A percentile compares a stretch with the other conserved stretches of the same genome.
These are phyloP conservation scores for Limnephilus auricula DNA, from an alignment of 2,888 invertebrate genomes.

Conservation along the genomic window DNA sequence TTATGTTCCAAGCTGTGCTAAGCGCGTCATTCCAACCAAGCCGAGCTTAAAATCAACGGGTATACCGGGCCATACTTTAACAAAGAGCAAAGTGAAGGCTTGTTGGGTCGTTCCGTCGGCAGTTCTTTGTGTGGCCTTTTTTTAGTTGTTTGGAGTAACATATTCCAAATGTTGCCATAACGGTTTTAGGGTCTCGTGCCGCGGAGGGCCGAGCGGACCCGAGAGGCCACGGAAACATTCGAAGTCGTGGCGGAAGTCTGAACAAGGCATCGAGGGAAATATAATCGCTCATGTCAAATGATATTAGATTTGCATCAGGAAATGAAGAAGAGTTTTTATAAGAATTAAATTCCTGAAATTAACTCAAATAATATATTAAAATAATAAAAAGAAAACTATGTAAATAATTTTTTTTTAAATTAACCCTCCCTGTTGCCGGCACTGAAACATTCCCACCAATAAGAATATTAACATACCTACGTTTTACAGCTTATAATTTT, in stretches of 20 bases:
- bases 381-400: no score
- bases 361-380: no score
- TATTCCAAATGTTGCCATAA: constrained; percentile 50
- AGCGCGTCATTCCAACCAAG: no score
- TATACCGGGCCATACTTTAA: no score
- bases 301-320: not conserved
- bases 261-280: not conserved
- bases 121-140: constrained; percentile 31
- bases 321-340: no score
- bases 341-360: not conserved
- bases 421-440: no score
- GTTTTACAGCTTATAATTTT: no score
- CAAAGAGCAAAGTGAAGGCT: not conserved
- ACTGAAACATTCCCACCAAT: no score
- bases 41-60: no score
- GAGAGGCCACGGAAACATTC: constrained; percentile 36
- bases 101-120: not conserved
- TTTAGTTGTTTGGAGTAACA: constrained; percentile 2
- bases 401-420: no score
- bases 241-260: not conserved
- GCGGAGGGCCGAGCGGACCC: constrained; percentile 44
- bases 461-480: no score
- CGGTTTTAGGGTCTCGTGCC: constrained; percentile 60
- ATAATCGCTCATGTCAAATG: not conserved
- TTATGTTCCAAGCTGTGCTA: no score